A percentile compares a stretch with the other conserved stretches of the same genome.
These are phyloP conservation scores for Ypsolopha sequella DNA, from an alignment of 2,888 invertebrate genomes.

Conservation along the genomic window DNA sequence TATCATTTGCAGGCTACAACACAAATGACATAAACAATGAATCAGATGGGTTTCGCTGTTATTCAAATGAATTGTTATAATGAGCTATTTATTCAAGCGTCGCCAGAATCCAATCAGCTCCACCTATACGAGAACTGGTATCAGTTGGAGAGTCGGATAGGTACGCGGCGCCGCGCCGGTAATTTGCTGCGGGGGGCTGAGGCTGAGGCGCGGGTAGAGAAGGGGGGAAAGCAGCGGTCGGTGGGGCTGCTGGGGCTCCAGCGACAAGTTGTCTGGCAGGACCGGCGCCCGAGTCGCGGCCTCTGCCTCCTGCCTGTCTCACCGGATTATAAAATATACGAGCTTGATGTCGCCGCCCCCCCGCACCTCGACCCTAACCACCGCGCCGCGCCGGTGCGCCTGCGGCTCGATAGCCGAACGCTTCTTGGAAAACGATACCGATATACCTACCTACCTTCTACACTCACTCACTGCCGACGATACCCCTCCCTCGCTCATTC, in stretches of 20 bases:
- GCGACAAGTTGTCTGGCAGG: constrained; percentile 68
- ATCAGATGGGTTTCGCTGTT: too few relatives aligned
- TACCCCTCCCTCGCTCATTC: neutral
- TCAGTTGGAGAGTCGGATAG: constrained; percentile 24
- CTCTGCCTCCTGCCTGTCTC: constrained; percentile 5
- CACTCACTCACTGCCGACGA: neutral
- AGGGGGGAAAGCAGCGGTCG: constrained; percentile 16
- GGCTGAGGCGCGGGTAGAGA: constrained; percentile 9
- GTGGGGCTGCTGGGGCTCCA: constrained; percentile 25
- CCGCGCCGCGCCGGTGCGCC: constrained; percentile 28
- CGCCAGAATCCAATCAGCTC: too few relatives aligned
- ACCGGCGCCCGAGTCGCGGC: constrained; percentile 12
- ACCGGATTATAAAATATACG: constrained; percentile 24
- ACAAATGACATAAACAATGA: too few relatives aligned
- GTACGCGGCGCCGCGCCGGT: too few relatives aligned
- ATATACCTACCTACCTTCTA: neutral
- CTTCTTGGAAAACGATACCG: constrained; percentile 57
- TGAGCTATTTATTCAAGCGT: too few relatives aligned
- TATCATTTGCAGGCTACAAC: too few relatives aligned
- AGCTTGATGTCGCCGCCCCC: constrained; percentile 31
- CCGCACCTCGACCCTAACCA: constrained; percentile 17
- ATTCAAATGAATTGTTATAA: too few relatives aligned
- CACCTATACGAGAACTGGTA: neutral
- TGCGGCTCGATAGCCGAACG: constrained; percentile 26
- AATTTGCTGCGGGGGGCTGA: constrained; percentile 24